Evolutionary conservation across 1,140 invertebrate genomes (phyloP).

Genomic region (Cydia amplana): DNA sequence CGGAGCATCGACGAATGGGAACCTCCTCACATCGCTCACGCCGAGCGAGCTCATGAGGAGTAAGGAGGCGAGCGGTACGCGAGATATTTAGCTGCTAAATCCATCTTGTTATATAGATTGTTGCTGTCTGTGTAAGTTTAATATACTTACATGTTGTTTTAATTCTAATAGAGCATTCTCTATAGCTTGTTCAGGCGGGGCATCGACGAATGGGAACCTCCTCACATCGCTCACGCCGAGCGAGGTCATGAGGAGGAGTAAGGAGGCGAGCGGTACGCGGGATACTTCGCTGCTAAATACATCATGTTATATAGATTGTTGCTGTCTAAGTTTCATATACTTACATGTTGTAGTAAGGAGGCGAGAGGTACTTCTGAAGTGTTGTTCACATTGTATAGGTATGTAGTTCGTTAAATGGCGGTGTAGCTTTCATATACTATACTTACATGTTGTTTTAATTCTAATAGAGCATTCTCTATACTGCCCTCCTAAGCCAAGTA

Average conservation of each 20-base stretch:
- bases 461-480: slow-evolving; percentile 65
- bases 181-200: slow-evolving; percentile 90
- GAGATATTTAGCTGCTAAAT: slow-evolving; percentile 94
- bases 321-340: slow-evolving; percentile 41
- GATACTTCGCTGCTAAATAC: slow-evolving; percentile 94
- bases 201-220: slow-evolving; percentile 97
- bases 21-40: slow-evolving; percentile 92
- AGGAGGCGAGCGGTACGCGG: slow-evolving; percentile 94
- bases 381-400: no score
- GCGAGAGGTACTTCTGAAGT: slow-evolving; percentile 88
- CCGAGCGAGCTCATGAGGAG: slow-evolving; percentile 97
- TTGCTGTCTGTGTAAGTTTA: no score
- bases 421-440: slow-evolving; percentile 14
- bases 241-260: slow-evolving; percentile 95
- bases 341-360: slow-evolving; percentile 90
- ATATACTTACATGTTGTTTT: slow-evolving; percentile 87
- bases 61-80: slow-evolving; percentile 95
- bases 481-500: no score
- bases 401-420: no score
- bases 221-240: slow-evolving; percentile 95
- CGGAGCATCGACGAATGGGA: slow-evolving; percentile 98
- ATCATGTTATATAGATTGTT: slow-evolving; percentile 80
- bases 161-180: slow-evolving; percentile 92
- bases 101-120: slow-evolving; percentile 81
- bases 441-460: slow-evolving; percentile 92